Evolutionary conservation across 2,888 invertebrate species (phyloP).

Genomic region (Macaria liturata): DNA sequence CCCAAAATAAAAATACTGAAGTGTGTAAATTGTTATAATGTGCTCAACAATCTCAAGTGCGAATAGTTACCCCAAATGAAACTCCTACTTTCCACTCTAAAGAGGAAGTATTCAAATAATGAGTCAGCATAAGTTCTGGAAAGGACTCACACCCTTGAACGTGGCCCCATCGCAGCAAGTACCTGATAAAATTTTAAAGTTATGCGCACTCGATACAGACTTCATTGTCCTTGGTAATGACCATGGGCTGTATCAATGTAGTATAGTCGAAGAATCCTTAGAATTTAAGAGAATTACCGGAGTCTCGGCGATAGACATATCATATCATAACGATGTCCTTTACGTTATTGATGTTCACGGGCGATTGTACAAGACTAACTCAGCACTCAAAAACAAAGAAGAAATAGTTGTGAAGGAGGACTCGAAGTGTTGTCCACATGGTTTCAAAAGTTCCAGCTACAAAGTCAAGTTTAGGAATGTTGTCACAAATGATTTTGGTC

Average conservation of each 20-base stretch:
- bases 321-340: conserved; percentile 82
- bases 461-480: conserved; percentile 85
- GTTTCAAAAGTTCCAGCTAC: conserved; percentile 85
- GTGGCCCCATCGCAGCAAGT: conserved; percentile 62
- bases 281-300: conserved; percentile 76
- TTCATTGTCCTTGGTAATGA: conserved; percentile 74
- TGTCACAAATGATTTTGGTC: conserved; percentile 84
- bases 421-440: conserved; percentile 85
- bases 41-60: conserved; percentile 12
- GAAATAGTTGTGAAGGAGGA: conserved; percentile 86
- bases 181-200: conserved; percentile 75
- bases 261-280: conserved; percentile 62
- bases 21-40: conserved; percentile 17
- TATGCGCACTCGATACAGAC: conserved; percentile 64
- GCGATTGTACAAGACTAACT: conserved; percentile 81
- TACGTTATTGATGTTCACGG: conserved; percentile 86
- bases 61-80: conserved; percentile 46
- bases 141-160: conserved; percentile 65
- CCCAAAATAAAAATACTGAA: too few species aligned
- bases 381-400: conserved; percentile 80
- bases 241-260: conserved; percentile 73
- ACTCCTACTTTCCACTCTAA: conserved; percentile 46
- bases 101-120: conserved; percentile 60
- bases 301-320: conserved; percentile 85
- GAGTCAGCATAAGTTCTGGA: conserved; percentile 79